A percentile compares a stretch with the other conserved stretches of the same genome.
Evolutionary conservation across 2,797 vertebrate species (phyloP).

Genomic region (Tenualosa ilisha): DNA sequence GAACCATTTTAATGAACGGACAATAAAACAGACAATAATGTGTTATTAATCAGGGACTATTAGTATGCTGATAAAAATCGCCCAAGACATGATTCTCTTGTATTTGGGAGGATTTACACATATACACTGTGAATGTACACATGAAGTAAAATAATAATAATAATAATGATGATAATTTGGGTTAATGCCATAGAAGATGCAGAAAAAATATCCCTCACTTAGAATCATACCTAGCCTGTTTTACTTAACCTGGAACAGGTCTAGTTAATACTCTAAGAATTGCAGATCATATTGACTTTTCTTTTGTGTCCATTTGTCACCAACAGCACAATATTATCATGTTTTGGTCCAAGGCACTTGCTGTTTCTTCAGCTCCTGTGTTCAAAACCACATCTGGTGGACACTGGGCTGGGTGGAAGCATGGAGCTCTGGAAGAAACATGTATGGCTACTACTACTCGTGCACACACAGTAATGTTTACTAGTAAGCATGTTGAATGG

Average conservation of each 20-base stretch:
- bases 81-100: constrained; percentile 45
- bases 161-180: neutral
- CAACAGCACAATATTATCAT: neutral
- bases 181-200: neutral
- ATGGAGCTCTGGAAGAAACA: constrained; percentile 45
- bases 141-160: constrained; percentile 30
- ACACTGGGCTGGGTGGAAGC: constrained; percentile 14
- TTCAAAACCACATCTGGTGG: neutral
- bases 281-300: neutral
- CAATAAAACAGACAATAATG: constrained; percentile 3
- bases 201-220: neutral
- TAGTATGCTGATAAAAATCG: constrained; percentile 41
- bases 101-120: constrained; percentile 74
- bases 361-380: neutral
- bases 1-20: constrained; percentile 3
- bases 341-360: neutral
- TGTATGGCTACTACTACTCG: constrained; percentile 35
- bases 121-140: constrained; percentile 71
- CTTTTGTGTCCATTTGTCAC: constrained; percentile 4
- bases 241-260: neutral
- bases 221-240: neutral
- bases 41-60: constrained; percentile 49
- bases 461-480: constrained; percentile 27
- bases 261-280: neutral
- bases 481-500: constrained; percentile 27